Percentiles rank a stretch among this genome's conserved stretches.
Conservation (phyloP, 2,888 invertebrate species). For the Sipunculus nudus region DNA sequence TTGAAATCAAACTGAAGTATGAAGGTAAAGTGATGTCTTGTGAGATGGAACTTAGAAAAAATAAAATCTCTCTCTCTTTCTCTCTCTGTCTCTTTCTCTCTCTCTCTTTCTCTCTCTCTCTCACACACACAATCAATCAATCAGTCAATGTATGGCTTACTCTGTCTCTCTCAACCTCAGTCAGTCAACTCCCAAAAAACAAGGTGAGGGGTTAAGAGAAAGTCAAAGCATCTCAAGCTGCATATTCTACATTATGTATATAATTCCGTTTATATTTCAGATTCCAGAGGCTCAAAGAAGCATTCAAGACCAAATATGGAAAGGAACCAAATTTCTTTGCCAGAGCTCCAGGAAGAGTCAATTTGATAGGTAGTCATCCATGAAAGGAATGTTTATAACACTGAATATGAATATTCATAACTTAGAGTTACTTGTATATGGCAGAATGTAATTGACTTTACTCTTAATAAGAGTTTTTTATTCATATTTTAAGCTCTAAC, state of each 20-base stretch:
- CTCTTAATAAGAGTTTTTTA: too few species aligned
- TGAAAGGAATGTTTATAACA: background rate
- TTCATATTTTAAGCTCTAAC: too few species aligned
- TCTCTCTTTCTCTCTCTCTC: background rate
- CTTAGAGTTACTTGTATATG: too few species aligned
- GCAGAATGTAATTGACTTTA: too few species aligned
- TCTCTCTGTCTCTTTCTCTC: background rate
- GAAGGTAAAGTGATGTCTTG: too few species aligned
- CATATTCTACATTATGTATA: too few species aligned
- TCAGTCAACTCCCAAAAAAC: background rate
- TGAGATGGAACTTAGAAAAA: too few species aligned
- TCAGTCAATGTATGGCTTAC: background rate
- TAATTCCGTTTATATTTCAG: constrained; percentile 38
- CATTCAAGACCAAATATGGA: constrained; percentile 52
- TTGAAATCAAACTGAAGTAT: too few species aligned
- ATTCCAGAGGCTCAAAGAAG: constrained; percentile 42
- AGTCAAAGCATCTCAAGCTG: constrained; percentile 1
- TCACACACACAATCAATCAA: background rate
- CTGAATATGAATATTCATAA: background rate
- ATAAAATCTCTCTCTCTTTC: background rate
- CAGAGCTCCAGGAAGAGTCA: constrained; percentile 79
- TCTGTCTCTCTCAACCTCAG: background rate
- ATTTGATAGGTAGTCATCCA: constrained; percentile 80
- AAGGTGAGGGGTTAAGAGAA: background rate
- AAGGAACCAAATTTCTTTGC: constrained; percentile 56